These are phyloP conservation scores for Zaprionus inermis DNA, from an alignment of 1,140 invertebrate species.

Conservation along the genomic window DNA sequence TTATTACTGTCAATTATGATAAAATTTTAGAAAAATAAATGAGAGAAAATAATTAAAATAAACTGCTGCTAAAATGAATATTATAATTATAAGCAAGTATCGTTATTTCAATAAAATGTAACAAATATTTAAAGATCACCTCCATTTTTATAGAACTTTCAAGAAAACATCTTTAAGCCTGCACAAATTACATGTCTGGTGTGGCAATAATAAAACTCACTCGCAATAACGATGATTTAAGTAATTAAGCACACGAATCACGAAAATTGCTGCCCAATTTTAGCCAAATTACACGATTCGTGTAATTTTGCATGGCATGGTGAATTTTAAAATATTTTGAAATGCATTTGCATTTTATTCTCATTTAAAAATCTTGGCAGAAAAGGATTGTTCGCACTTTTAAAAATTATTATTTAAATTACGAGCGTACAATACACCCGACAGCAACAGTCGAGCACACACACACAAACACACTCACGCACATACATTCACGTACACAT, in stretches of 20 bases:
- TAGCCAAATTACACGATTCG: neutral
- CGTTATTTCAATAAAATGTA: too few species aligned
- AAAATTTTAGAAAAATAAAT: too few species aligned
- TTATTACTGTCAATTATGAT: too few species aligned
- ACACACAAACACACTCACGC: constrained; percentile 9
- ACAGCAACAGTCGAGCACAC: neutral
- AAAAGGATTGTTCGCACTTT: constrained; percentile 13
- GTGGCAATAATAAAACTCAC: too few species aligned
- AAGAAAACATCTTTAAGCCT: too few species aligned
- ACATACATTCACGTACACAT: neutral
- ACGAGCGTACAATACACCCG: neutral
- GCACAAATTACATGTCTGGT: too few species aligned
- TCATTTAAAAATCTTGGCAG: neutral
- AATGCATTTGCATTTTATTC: constrained; percentile 2
- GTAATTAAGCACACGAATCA: neutral
- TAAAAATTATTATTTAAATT: constrained; percentile 26
- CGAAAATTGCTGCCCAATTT: neutral
- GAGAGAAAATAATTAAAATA: too few species aligned
- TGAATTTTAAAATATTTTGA: neutral
- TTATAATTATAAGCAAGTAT: too few species aligned
- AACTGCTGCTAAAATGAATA: too few species aligned
- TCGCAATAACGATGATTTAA: neutral
- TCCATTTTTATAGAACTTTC: too few species aligned
- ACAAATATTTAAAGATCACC: too few species aligned
- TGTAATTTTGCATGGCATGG: neutral